phyloP scores from a whole-genome alignment of 2,113 vertebrate genomes.

The Melanotaenia duboulayi region DNA sequence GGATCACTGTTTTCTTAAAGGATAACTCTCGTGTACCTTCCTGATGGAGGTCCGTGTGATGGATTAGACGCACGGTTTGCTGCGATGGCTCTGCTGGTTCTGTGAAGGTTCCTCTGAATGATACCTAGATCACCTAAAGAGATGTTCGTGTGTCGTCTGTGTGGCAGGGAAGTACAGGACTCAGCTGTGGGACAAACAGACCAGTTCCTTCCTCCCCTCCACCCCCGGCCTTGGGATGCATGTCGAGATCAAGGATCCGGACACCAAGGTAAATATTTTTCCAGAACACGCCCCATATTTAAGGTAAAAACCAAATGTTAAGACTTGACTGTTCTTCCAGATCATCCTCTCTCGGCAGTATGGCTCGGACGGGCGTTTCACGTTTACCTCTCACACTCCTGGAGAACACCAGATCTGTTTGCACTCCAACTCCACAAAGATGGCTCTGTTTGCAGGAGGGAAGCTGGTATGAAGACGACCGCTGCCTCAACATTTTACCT shows the following conservation, averaged over 20 bases:
- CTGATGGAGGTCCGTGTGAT: too few relatives aligned
- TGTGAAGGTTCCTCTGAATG: too few relatives aligned
- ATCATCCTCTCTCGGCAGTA: slow-evolving; percentile 93
- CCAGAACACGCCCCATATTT: neutral
- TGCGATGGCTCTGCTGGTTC: too few relatives aligned
- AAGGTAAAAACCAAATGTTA: neutral
- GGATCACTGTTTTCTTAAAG: too few relatives aligned
- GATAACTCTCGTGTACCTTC: too few relatives aligned
- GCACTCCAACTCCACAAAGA: slow-evolving; percentile 96
- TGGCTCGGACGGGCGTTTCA: slow-evolving; percentile 94
- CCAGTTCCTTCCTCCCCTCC: slow-evolving; percentile 87
- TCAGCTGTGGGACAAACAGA: slow-evolving; percentile 94
- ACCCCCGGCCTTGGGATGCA: slow-evolving; percentile 95
- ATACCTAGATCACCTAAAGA: neutral
- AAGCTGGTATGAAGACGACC: slow-evolving; percentile 84
- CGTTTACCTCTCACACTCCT: slow-evolving; percentile 94
- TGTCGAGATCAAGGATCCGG: slow-evolving; percentile 94
- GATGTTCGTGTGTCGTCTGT: neutral
- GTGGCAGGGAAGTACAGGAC: slow-evolving; percentile 90
- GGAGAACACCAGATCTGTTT: slow-evolving; percentile 97
- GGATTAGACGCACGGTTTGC: too few relatives aligned
- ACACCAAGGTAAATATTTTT: slow-evolving; percentile 84
- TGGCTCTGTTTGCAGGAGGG: slow-evolving; percentile 92
- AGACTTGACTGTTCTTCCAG: slow-evolving; percentile 66
- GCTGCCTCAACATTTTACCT: too few relatives aligned